Conservation (phyloP, 2,888 invertebrate species). For the Trypoxylon attenuatum region DNA sequence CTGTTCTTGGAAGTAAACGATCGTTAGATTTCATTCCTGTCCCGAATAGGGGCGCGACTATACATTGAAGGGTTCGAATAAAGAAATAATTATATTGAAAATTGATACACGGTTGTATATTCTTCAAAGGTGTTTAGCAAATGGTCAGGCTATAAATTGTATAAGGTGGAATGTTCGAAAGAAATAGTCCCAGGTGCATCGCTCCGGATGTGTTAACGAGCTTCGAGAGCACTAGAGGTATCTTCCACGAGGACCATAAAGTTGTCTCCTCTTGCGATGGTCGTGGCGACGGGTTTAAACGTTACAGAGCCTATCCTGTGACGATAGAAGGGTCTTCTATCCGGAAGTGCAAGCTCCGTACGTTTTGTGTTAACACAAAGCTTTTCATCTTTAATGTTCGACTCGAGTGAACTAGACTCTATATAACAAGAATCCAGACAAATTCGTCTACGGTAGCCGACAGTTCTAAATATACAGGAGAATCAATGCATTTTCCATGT, state of each 20-base stretch:
- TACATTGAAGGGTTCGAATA: too few species aligned
- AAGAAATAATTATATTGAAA: too few species aligned
- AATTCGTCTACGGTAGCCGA: too few species aligned
- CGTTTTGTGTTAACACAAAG: constrained; percentile 18
- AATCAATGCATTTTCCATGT: neutral
- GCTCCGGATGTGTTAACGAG: constrained; percentile 30
- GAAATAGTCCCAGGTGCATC: constrained; percentile 6
- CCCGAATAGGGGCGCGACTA: neutral
- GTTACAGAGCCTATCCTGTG: constrained; percentile 20
- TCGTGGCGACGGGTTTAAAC: constrained; percentile 32
- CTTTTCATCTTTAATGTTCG: too few species aligned
- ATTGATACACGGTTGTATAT: neutral
- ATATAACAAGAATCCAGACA: too few species aligned
- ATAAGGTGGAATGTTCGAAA: neutral
- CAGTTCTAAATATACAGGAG: neutral
- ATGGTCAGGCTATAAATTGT: neutral
- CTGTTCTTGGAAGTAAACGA: neutral
- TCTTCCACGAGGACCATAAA: constrained; percentile 37
- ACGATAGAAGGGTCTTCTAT: constrained; percentile 28
- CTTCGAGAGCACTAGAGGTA: constrained; percentile 25
- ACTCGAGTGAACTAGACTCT: neutral
- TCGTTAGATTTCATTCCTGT: neutral
- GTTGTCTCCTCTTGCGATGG: constrained; percentile 38
- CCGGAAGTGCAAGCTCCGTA: constrained; percentile 11
- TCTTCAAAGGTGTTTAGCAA: too few species aligned